Percentiles rank a stretch among this genome's conserved stretches.
phyloP scores from a whole-genome alignment of 2,797 vertebrate species.

The Molossus molossus region DNA sequence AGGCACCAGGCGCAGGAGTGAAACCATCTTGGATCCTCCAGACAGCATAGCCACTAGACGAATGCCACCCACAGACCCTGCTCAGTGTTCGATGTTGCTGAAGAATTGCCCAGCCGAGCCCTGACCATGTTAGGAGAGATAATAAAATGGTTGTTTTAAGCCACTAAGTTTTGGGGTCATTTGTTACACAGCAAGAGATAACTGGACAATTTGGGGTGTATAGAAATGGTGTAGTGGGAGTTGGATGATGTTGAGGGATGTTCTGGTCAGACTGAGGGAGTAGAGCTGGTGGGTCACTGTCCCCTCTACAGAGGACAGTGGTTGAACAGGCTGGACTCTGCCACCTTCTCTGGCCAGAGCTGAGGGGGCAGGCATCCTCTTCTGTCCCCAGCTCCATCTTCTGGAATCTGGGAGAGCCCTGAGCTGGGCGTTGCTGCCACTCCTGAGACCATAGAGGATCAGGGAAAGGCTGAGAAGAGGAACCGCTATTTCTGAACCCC shows the following conservation, averaged over 20 bases:
- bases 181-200: not conserved
- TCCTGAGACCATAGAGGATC: not conserved
- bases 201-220: not conserved
- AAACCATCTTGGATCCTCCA: not conserved
- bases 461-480: not conserved
- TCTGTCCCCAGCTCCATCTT: not conserved
- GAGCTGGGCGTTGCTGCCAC: not conserved
- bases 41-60: not conserved
- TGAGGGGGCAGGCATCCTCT: not conserved
- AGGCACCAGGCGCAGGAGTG: not conserved
- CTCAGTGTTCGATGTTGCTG: not conserved
- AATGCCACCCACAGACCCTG: not conserved
- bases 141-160: slow-evolving; percentile 45
- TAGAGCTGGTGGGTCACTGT: not conserved
- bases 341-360: not conserved
- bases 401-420: not conserved
- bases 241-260: not conserved
- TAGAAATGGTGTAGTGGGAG: not conserved
- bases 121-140: not conserved
- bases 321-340: not conserved
- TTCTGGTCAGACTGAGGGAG: not conserved
- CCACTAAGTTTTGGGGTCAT: not conserved
- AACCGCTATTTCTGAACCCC: not conserved
- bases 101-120: slow-evolving; percentile 1
- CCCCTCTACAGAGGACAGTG: not conserved